Conservation (phyloP, 2,797 vertebrate species). For the Sebastes nivosus region DNA sequence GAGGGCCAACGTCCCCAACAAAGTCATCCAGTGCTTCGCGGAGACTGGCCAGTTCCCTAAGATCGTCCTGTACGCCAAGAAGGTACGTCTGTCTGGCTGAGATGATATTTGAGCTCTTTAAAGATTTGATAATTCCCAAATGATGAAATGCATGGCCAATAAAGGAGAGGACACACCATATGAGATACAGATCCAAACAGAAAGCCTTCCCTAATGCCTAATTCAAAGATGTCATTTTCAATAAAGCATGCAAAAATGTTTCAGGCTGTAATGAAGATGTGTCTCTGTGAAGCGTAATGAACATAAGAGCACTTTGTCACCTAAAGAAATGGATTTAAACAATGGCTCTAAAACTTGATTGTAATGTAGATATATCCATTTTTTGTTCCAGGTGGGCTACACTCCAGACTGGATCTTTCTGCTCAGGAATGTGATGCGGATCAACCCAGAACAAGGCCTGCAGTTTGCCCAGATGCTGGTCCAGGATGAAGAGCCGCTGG, state of each 20-base stretch:
- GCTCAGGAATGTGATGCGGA: constrained; percentile 97
- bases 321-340: neutral
- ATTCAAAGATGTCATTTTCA: neutral
- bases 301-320: neutral
- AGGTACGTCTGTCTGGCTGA: constrained; percentile 80
- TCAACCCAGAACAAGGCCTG: constrained; percentile 97
- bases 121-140: neutral
- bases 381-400: constrained; percentile 90
- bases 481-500: constrained; percentile 97
- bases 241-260: neutral
- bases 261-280: neutral
- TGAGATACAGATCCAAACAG: neutral
- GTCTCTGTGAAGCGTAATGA: neutral
- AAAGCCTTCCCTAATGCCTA: neutral
- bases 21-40: constrained; percentile 99
- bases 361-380: neutral
- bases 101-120: neutral
- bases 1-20: constrained; percentile 97
- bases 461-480: constrained; percentile 99
- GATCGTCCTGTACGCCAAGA: constrained; percentile 98
- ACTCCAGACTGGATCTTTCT: constrained; percentile 99
- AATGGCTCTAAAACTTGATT: neutral
- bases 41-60: constrained; percentile 99
- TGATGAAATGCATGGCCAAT: neutral
- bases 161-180: neutral